Percentiles rank a stretch among this genome's conserved stretches.
Conservation (phyloP, 2,113 vertebrate species). For the Gobius niger region DNA sequence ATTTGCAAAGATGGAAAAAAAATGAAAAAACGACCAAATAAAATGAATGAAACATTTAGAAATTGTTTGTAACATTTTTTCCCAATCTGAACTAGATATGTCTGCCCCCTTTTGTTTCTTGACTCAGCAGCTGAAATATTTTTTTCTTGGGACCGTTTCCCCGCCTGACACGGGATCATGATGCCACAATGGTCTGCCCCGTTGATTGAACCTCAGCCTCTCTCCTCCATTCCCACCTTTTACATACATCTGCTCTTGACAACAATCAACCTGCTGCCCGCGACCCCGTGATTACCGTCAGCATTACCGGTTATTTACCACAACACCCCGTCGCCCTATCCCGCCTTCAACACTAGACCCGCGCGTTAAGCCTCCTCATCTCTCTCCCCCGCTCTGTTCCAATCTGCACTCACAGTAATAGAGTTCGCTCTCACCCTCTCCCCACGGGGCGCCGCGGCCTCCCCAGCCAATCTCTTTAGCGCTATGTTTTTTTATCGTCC, state of each 20-base stretch:
- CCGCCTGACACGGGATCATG: too few relatives aligned
- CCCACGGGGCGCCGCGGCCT: constrained; percentile 47
- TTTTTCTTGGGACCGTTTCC: too few relatives aligned
- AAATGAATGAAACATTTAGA: too few relatives aligned
- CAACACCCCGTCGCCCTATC: neutral
- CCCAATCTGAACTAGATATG: too few relatives aligned
- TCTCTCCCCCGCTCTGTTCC: constrained; percentile 33
- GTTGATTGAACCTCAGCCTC: neutral
- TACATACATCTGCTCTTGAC: constrained; percentile 22
- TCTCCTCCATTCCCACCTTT: neutral
- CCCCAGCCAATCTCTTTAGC: constrained; percentile 59
- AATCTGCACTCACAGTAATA: constrained; percentile 63
- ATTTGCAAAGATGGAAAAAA: too few relatives aligned
- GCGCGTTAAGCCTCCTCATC: constrained; percentile 33
- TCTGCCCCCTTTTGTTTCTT: too few relatives aligned
- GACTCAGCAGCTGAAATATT: too few relatives aligned
- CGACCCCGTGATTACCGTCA: neutral
- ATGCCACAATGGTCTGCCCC: too few relatives aligned
- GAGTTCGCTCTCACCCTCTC: constrained; percentile 56
- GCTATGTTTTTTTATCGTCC: constrained; percentile 49
- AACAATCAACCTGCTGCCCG: neutral
- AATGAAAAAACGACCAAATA: too few relatives aligned
- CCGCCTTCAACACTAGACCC: constrained; percentile 28
- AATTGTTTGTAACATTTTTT: too few relatives aligned
- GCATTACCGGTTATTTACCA: neutral